These are phyloP conservation scores for Datnioides undecimradiatus DNA, from an alignment of 2,113 vertebrate genomes.

Conservation along the genomic window DNA sequence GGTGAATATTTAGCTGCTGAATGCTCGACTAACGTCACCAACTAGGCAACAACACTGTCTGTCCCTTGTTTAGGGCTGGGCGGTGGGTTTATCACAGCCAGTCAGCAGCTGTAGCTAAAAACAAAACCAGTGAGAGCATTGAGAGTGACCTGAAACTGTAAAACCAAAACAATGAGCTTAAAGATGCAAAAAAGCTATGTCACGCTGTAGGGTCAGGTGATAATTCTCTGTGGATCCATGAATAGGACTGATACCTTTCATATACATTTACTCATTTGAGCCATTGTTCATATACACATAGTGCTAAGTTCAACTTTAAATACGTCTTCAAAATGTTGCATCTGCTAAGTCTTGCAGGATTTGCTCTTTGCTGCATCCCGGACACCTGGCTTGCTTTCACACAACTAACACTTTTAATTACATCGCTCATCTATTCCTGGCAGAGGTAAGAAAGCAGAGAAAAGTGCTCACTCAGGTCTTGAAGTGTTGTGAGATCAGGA, in stretches of 20 bases:
- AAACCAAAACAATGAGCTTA: constrained; percentile 7
- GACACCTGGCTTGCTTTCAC: constrained; percentile 48
- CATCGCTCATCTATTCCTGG: constrained; percentile 50
- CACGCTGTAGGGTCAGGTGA: too few species aligned
- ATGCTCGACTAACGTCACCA: neutral
- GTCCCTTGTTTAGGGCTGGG: neutral
- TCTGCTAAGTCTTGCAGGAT: constrained; percentile 27
- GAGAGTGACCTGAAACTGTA: neutral
- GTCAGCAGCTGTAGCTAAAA: neutral
- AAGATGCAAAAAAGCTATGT: neutral
- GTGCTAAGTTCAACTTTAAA: neutral
- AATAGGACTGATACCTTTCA: neutral
- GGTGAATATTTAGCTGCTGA: neutral
- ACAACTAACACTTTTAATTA: constrained; percentile 58
- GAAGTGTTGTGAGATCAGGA: constrained; percentile 36
- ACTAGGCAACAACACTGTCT: neutral
- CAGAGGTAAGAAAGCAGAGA: constrained; percentile 30
- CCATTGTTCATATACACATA: neutral
- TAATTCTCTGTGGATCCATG: neutral
- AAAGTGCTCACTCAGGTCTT: constrained; percentile 49
- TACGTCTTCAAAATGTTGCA: constrained; percentile 11
- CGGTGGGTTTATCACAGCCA: neutral
- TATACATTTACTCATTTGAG: neutral
- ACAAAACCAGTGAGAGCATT: neutral
- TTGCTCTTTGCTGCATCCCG: constrained; percentile 25